Conservation (phyloP, 2,113 vertebrate genomes). For the Grantiella picta region DNA sequence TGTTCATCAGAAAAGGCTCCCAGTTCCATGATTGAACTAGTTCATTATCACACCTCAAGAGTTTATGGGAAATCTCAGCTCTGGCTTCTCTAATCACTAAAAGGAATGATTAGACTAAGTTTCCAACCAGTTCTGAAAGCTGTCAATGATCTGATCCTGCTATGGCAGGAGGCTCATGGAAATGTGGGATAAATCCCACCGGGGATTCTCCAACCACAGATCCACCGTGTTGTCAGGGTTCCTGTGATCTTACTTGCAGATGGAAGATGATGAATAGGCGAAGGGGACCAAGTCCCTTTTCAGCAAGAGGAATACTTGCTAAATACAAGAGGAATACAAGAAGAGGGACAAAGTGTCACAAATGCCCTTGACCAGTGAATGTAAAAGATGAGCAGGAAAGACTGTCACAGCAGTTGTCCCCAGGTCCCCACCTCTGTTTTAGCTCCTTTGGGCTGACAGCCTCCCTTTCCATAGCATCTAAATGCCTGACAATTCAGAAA, state of each 20-base stretch:
- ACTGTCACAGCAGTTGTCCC: neutral
- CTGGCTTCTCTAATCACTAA: neutral
- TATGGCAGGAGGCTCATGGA: neutral
- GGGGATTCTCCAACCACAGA: neutral
- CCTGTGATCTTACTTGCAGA: neutral
- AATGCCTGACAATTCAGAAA: neutral
- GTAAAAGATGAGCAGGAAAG: neutral
- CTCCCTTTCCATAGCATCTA: neutral
- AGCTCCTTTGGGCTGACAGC: neutral
- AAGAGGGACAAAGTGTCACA: neutral
- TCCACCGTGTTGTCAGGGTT: neutral
- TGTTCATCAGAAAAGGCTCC: neutral
- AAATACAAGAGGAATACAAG: neutral
- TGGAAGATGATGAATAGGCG: neutral
- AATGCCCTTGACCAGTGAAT: neutral
- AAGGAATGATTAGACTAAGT: neutral
- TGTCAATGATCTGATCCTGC: neutral
- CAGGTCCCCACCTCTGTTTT: neutral
- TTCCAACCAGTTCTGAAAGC: neutral
- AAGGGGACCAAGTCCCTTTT: neutral
- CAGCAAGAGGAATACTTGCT: neutral
- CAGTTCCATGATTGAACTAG: slow-evolving; percentile 9
- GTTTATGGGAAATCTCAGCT: neutral
- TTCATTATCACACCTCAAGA: slow-evolving; percentile 1
- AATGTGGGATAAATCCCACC: neutral